Base-by-base conservation (phyloP, 2,888 invertebrate species). In the Tinea semifulvella region DNA sequence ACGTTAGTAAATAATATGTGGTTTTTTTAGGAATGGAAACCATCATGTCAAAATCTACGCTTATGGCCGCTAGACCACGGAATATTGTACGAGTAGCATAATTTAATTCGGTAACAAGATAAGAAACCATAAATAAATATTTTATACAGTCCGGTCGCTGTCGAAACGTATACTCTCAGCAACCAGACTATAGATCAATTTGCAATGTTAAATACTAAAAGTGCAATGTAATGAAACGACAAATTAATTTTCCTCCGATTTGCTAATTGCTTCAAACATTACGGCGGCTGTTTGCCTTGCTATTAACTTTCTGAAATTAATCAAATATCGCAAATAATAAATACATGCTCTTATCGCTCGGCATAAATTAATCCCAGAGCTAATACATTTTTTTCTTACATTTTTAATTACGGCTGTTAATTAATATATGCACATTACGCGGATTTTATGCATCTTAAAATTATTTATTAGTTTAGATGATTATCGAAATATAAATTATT, bases 321-420 rank as follows among this genome's bases (percentile, higher is more conserved):
- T 74, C 67, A 66, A 67, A 66, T 60, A 61, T 52, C 57, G 58
- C 61, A 59, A 65, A 65, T 66, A 69, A 65, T 74, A 73, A 72
- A 72, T 70, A 67, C 53, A 20, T 22, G 42, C 25, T 60, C 61
- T 73, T 74, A 79, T 76, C 76, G 68, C 56, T 50, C 56, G 58
- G 65, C 68, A 71, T 70, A 72, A 72, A 74, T 73, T 73, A 74
- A 74, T 73, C 69, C 68, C 53, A 56, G 58, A 27, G 58, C 63
- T 68, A 73, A 68, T 66, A 70, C 66, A 60, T 43, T 35, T 42
- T 42, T 42, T 43, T 43, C 43, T 46, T 43, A 46, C 43, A 27
- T 71, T 75, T 68, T 77, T 76, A 76, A 77, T 77, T 77, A 74
- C 64, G 60, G 58, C 63, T 62, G 69, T 74, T 76, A 77, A 77